A percentile compares a stretch with the other conserved stretches of the same genome.
Evolutionary conservation across 2,888 invertebrate species (phyloP).

Genomic region (Antitype chi): DNA sequence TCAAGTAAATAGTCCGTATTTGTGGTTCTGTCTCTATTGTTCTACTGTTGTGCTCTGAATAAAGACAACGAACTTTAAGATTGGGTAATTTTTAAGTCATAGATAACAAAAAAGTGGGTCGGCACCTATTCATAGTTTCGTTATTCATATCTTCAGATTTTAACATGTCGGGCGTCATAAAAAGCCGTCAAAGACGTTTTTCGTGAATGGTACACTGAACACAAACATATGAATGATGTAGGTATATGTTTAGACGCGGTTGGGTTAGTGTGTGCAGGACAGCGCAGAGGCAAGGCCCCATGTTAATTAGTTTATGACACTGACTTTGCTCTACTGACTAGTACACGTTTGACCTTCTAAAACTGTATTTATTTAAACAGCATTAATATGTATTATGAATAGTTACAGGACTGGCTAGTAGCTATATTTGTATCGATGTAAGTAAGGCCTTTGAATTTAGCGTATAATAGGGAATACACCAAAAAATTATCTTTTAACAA

Average conservation of each 20-base stretch:
- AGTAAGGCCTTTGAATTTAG: not conserved
- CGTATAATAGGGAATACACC: not conserved
- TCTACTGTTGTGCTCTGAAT: constrained; percentile 25
- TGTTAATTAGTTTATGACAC: constrained; percentile 76
- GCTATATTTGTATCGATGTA: not conserved
- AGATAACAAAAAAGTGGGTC: constrained; percentile 64
- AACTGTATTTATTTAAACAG: constrained; percentile 53
- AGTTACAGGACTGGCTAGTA: not conserved
- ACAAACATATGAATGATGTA: constrained; percentile 43
- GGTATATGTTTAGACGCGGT: constrained; percentile 26
- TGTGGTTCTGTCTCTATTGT: constrained; percentile 23
- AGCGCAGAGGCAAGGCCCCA: constrained; percentile 46
- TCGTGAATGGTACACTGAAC: constrained; percentile 35
- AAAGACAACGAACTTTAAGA: constrained; percentile 43
- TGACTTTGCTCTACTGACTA: constrained; percentile 71
- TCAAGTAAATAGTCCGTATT: constrained; percentile 34
- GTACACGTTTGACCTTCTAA: constrained; percentile 65
- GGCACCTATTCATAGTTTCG: constrained; percentile 40
- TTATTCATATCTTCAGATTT: constrained; percentile 50
- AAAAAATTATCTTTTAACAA: not conserved
- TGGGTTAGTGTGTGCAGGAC: constrained; percentile 30
- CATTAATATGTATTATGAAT: constrained; percentile 38
- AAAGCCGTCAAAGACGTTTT: constrained; percentile 43
- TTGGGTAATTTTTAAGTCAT: constrained; percentile 55
- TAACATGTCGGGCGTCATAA: constrained; percentile 44